These are phyloP conservation scores for Cliona cf. orientalis DNA, from an alignment of 37 sponge, comb jelly and placozoan genomes.

Conservation along the genomic window DNA sequence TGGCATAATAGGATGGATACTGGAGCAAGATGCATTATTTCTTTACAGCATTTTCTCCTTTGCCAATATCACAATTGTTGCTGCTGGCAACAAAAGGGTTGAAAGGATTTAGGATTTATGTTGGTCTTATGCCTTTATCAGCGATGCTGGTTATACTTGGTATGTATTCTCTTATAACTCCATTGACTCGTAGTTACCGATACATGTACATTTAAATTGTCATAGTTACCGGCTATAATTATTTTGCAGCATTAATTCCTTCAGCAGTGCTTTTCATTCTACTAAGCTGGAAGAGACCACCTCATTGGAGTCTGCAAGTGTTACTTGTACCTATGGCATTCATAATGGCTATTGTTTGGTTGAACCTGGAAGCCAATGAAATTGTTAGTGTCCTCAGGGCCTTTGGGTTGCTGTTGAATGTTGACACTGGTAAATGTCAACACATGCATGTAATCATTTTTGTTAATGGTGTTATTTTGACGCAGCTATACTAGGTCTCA, in stretches of 20 bases:
- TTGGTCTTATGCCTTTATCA: slow-evolving; percentile 62
- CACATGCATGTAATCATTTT: neutral
- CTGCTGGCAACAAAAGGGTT: slow-evolving; percentile 70
- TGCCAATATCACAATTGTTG: slow-evolving; percentile 64
- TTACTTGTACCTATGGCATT: slow-evolving; percentile 70
- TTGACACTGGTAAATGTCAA: slow-evolving; percentile 79
- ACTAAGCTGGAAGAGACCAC: slow-evolving; percentile 31
- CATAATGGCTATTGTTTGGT: slow-evolving; percentile 79
- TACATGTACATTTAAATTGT: neutral
- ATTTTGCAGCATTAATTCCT: slow-evolving; percentile 16
- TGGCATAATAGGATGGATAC: slow-evolving; percentile 54
- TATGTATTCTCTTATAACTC: slow-evolving; percentile 2
- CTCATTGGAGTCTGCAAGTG: slow-evolving; percentile 67
- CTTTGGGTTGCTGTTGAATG: slow-evolving; percentile 71
- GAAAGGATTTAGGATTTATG: slow-evolving; percentile 65
- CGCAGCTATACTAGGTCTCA: slow-evolving; percentile 87
- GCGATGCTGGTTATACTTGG: slow-evolving; percentile 65
- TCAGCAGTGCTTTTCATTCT: slow-evolving; percentile 27
- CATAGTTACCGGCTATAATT: too few relatives aligned
- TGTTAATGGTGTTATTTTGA: neutral
- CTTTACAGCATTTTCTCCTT: slow-evolving; percentile 71
- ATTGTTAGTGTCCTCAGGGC: slow-evolving; percentile 75
- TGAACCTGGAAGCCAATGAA: slow-evolving; percentile 87
- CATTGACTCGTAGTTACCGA: neutral
- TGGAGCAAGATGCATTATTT: slow-evolving; percentile 72